Conservation (phyloP, 2,888 invertebrate species). For the Thysanoteuthis rhombus region DNA sequence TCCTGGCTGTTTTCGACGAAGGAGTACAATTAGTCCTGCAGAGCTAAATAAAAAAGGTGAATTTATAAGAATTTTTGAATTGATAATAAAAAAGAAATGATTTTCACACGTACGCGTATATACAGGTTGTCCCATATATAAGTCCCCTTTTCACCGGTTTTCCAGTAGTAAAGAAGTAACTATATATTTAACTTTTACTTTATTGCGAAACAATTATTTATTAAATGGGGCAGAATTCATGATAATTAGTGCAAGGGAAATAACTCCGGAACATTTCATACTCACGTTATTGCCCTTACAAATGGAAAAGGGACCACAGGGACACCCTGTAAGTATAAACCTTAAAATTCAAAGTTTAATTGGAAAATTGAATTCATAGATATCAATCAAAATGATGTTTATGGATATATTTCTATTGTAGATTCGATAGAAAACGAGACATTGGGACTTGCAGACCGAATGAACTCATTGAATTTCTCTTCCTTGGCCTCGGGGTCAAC, state of each 20-base stretch:
- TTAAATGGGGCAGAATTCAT: no score
- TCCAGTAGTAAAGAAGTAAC: no score
- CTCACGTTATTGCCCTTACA: no score
- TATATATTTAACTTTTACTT: no score
- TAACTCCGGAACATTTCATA: no score
- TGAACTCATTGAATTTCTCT: not conserved
- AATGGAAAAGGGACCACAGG: no score
- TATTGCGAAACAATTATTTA: no score
- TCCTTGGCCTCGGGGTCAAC: constrained; percentile 14
- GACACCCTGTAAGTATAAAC: no score
- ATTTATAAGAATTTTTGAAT: not conserved
- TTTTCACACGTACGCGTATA: not conserved
- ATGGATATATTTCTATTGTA: not conserved
- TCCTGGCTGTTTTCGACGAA: not conserved
- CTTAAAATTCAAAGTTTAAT: not conserved
- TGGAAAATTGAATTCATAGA: not conserved
- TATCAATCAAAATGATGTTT: not conserved
- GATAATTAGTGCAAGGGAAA: no score
- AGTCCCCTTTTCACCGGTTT: not conserved
- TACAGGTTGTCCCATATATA: no score
- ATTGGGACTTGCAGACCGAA: not conserved
- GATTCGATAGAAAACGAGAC: not conserved
- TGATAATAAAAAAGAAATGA: not conserved
- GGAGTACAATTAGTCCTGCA: not conserved
- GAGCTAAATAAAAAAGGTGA: not conserved